Evolutionary conservation across 2,888 invertebrate species (phyloP).

Genomic region (Argyra leucocephala): DNA sequence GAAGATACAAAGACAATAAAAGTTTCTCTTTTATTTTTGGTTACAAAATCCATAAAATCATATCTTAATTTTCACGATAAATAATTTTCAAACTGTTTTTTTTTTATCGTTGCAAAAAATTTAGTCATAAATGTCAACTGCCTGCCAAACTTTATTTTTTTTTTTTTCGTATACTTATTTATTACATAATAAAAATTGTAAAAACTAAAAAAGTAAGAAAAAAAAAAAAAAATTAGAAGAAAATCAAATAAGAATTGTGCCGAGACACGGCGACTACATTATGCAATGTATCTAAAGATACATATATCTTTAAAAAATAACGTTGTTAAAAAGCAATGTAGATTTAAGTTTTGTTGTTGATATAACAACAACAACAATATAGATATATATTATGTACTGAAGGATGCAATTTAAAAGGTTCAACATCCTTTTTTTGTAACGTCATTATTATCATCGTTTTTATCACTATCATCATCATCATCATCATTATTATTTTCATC

Average conservation of each 20-base stretch:
- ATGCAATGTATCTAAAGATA: neutral
- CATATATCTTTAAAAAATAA: no score
- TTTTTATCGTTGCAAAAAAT: no score
- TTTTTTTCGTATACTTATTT: no score
- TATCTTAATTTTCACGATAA: no score
- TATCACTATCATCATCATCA: neutral
- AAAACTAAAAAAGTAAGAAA: neutral
- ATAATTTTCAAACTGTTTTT: no score
- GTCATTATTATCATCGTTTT: no score
- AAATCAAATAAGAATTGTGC: neutral
- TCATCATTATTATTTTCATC: neutral
- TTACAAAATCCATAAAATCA: no score
- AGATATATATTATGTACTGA: neutral
- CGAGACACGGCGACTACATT: neutral
- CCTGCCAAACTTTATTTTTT: neutral
- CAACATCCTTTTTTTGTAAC: neutral
- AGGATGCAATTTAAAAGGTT: neutral
- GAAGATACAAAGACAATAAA: no score
- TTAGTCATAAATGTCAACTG: neutral
- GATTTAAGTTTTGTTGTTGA: neutral
- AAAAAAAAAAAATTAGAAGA: no score
- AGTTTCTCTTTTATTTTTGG: no score
- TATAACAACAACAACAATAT: neutral
- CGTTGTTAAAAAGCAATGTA: neutral
- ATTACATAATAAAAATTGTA: neutral